Evolutionary conservation across 2,888 invertebrate genomes (phyloP).

Genomic region (Melitaea athalia): DNA sequence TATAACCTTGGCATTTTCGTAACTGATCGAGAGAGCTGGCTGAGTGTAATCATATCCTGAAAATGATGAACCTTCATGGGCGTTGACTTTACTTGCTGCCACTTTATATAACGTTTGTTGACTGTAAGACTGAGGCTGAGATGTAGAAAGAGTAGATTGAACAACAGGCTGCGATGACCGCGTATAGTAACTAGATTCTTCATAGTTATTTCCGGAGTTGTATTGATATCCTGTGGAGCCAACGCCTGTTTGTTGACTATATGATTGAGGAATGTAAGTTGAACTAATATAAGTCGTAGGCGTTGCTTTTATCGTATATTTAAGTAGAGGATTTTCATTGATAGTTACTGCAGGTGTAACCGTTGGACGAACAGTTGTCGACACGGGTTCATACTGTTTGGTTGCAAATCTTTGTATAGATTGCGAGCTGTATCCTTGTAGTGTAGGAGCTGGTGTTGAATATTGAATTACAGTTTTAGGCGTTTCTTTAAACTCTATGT

Average conservation of each 20-base stretch:
- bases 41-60: slow-evolving; percentile 44
- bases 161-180: slow-evolving; percentile 43
- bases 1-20: slow-evolving; percentile 56
- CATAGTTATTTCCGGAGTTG: slow-evolving; percentile 52
- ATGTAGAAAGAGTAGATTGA: slow-evolving; percentile 42
- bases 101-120: slow-evolving; percentile 67
- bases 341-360: slow-evolving; percentile 41
- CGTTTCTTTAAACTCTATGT: slow-evolving; percentile 39
- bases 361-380: slow-evolving; percentile 38
- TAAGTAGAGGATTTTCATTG: slow-evolving; percentile 43
- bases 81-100: slow-evolving; percentile 50
- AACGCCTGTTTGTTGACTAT: slow-evolving; percentile 56
- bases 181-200: slow-evolving; percentile 56
- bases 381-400: slow-evolving; percentile 34
- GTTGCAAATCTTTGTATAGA: slow-evolving; percentile 42
- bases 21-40: slow-evolving; percentile 46
- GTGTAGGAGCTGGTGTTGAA: slow-evolving; percentile 44
- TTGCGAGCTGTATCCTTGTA: slow-evolving; percentile 66
- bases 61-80: slow-evolving; percentile 60
- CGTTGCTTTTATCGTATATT: slow-evolving; percentile 39
- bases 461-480: slow-evolving; percentile 35
- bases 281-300: slow-evolving; percentile 37
- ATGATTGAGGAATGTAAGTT: slow-evolving; percentile 59
- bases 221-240: slow-evolving; percentile 47
- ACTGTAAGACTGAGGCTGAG: slow-evolving; percentile 60